Conservation (phyloP, 2,113 vertebrate species). For the Hydrolagus affinis region DNA sequence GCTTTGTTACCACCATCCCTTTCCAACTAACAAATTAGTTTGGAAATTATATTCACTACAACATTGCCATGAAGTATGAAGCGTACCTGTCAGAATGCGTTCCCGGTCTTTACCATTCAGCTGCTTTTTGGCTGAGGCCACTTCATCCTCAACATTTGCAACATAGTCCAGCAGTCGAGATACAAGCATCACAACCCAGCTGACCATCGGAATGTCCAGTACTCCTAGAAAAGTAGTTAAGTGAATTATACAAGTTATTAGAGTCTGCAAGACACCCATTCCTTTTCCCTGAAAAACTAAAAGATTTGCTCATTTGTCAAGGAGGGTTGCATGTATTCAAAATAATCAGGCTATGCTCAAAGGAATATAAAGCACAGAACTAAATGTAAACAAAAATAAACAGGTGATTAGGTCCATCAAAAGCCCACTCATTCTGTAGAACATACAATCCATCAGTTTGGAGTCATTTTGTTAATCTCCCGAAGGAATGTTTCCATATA, state of each 20-base stretch:
- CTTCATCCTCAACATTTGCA: conserved; percentile 92
- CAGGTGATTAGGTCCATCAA: no score
- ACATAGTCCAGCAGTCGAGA: conserved; percentile 92
- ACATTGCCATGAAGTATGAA: neutral
- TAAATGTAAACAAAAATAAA: no score
- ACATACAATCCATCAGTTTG: no score
- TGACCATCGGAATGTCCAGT: conserved; percentile 96
- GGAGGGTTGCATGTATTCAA: no score
- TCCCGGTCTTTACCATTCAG: conserved; percentile 88
- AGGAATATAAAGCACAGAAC: no score
- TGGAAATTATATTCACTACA: neutral
- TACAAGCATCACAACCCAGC: conserved; percentile 97
- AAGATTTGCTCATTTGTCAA: no score
- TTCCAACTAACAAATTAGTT: neutral
- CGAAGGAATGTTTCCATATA: no score
- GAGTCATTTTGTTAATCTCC: no score
- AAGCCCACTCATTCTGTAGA: no score
- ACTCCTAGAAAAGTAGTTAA: conserved; percentile 58
- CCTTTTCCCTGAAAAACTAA: neutral
- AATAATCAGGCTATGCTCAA: no score
- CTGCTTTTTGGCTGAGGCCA: conserved; percentile 79
- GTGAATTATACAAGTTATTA: neutral
- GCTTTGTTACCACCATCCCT: neutral
- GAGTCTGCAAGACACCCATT: neutral
- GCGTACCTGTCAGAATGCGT: conserved; percentile 71